These are phyloP conservation scores for Antennarius maculatus DNA, from an alignment of 2,797 vertebrate genomes.

Conservation along the genomic window DNA sequence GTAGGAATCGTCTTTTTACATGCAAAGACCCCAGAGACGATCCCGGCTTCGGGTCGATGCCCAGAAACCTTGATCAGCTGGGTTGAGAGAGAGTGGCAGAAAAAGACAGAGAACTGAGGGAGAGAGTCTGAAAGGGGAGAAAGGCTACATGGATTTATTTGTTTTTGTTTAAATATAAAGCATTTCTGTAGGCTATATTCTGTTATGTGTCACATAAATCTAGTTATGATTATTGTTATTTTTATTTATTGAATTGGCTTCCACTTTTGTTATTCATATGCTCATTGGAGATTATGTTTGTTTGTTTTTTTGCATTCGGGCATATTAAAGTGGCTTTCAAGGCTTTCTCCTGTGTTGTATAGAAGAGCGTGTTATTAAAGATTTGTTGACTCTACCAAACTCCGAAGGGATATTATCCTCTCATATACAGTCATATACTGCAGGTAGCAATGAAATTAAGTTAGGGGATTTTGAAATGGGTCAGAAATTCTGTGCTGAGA, in stretches of 20 bases:
- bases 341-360: conserved; percentile 10
- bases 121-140: no score
- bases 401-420: conserved; percentile 38
- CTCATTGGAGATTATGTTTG: not conserved
- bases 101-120: no score
- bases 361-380: conserved; percentile 10
- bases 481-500: conserved; percentile 72
- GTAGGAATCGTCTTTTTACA: no score
- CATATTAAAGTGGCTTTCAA: conserved; percentile 16
- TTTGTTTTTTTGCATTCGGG: conserved; percentile 8
- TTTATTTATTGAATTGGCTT: not conserved
- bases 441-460: conserved; percentile 61
- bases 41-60: no score
- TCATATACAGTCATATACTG: conserved; percentile 57
- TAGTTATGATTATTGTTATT: not conserved
- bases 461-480: conserved; percentile 74
- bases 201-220: conserved; percentile 5
- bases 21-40: no score
- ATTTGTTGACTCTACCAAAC: conserved; percentile 20
- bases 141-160: not conserved
- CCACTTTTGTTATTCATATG: conserved; percentile 3
- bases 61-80: no score
- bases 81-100: no score
- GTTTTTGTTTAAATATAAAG: not conserved
- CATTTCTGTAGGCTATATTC: not conserved